These are phyloP conservation scores for Aphrocallistes beatrix DNA, from an alignment of 37 sponge, comb jelly and placozoan genomes.

Conservation along the genomic window DNA sequence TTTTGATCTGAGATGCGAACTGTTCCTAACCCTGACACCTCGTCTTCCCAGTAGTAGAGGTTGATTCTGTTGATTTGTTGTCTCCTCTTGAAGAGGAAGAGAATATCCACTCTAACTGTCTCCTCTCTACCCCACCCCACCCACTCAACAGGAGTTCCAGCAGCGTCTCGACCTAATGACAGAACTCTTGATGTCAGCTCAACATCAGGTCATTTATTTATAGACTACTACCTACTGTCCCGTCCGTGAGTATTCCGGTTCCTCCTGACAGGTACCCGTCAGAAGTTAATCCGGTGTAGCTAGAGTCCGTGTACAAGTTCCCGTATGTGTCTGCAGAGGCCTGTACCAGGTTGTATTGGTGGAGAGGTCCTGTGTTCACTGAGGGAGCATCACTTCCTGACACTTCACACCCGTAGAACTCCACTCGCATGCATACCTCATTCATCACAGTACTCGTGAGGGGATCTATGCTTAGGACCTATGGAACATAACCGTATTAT, in stretches of 20 bases:
- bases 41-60: neutral
- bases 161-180: neutral
- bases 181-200: no score
- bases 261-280: neutral
- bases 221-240: neutral
- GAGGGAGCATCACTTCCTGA: neutral
- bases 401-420: neutral
- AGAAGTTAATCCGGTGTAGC: neutral
- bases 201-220: neutral
- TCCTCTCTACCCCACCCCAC: neutral
- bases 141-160: neutral
- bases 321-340: neutral
- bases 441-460: neutral
- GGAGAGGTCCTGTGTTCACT: neutral
- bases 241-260: neutral
- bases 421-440: neutral
- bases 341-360: neutral
- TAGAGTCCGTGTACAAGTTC: neutral
- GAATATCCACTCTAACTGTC: neutral
- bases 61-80: neutral
- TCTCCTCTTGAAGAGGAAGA: neutral
- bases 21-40: neutral
- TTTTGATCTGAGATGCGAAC: neutral
- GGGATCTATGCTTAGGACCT: neutral
- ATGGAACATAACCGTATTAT: neutral